Conservation (phyloP, 2,797 vertebrate genomes). For the Phalloptychus januarius region DNA sequence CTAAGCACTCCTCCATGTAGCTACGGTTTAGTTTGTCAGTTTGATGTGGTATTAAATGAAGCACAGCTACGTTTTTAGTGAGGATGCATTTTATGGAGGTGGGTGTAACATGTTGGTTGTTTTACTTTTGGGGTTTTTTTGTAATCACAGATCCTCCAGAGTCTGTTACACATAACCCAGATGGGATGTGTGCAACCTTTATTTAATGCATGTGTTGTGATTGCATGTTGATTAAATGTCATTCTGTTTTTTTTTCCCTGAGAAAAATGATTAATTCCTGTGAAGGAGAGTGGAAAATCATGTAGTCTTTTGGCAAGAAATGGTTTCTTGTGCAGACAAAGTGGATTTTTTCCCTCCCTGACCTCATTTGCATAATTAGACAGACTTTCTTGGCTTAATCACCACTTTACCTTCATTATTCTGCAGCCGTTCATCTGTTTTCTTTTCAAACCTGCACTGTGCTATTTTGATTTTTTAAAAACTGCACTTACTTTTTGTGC, state of each 20-base stretch:
- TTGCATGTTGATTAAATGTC: conserved; percentile 21
- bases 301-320: conserved; percentile 26
- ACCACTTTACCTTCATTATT: conserved; percentile 19
- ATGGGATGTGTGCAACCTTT: conserved; percentile 22
- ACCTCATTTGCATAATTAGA: conserved; percentile 16
- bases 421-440: conserved; percentile 1
- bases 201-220: conserved; percentile 17
- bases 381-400: conserved; percentile 8
- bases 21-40: neutral
- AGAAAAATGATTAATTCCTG: conserved; percentile 4
- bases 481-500: neutral
- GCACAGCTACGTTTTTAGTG: neutral
- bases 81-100: neutral
- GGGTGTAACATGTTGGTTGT: conserved; percentile 6
- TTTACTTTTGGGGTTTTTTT: neutral
- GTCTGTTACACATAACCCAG: conserved; percentile 10
- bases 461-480: conserved; percentile 7
- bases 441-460: conserved; percentile 3
- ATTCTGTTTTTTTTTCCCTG: conserved; percentile 1
- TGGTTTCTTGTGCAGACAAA: conserved; percentile 8
- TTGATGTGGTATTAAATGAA: neutral
- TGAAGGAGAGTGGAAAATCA: conserved; percentile 17
- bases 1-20: neutral
- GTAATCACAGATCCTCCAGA: neutral
- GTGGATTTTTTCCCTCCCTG: conserved; percentile 2